Base-by-base conservation (phyloP, 2,888 invertebrate genomes). In the Mactromeris polynyma region DNA sequence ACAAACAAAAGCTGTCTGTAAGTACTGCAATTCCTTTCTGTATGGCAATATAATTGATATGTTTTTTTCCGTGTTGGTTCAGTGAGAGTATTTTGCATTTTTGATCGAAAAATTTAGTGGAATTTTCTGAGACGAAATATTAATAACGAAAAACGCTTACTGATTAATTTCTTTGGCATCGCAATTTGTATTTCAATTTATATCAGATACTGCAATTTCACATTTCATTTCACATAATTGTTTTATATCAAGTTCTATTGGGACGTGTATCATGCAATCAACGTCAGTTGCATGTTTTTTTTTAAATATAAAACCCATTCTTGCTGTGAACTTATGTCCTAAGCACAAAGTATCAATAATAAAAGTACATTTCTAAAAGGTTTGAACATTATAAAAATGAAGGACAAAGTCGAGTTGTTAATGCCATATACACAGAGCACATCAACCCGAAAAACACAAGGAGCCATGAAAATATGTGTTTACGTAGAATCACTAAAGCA, bases 191-290 rank as follows among this genome's bases (percentile, higher is more conserved):
- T 64, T 64, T 64, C 58, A 64, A n/a, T 64, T 64, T 26, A n/a
- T 64, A n/a, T 64, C 58, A 26, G 58, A 26, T 64, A 64, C n/a
- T 26, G n/a, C 58, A 64, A 64, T 64, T 64, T 64, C 7, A 64
- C 58, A 64, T 26, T 64, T 64, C 58, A 26, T 64, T 64, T 64
- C 58, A n/a, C 58, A 64, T 26, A 64, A 26, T 64, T 64, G 58
- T 64, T 26, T 64, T 2, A 26, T 26, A 0, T 11, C 46, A 46
- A 46, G 2, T 64, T 9, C 4, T 26, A 26, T 7, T 0, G n/a
- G 9, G n/a, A n/a, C 26, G 1, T 9, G 26, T 9, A 26, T 26
- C 58, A 26, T 64, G 6, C 2, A 64, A 26, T 4, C 26, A 64
- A 64, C 26, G 9, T 7, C 58, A 64, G 21, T 26, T 64, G 11